A percentile compares a stretch with the other conserved stretches of the same genome.
phyloP scores from a whole-genome alignment of 2,113 vertebrate species.

The Camelus bactrianus region DNA sequence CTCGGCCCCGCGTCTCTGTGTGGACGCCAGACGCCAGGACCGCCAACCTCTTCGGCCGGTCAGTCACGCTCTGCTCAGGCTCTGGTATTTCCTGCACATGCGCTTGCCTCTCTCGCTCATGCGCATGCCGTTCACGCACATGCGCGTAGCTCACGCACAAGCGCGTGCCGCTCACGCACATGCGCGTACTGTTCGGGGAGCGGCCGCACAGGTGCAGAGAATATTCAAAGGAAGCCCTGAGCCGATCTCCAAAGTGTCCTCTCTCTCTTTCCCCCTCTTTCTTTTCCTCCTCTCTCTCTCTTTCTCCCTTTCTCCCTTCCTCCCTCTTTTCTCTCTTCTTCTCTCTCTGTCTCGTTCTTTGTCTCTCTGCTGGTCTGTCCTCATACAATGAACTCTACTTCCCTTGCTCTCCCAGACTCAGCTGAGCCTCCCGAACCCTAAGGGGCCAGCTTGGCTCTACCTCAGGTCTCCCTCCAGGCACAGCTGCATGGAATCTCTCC shows the following conservation, averaged over 20 bases:
- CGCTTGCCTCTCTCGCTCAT: background rate
- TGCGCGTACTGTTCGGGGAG: too few species aligned
- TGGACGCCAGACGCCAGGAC: rapidly evolving
- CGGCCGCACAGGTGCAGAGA: background rate
- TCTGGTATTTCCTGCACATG: rapidly evolving
- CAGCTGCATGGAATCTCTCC: background rate
- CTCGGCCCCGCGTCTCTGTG: background rate
- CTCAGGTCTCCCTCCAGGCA: too few species aligned
- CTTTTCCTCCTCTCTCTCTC: background rate
- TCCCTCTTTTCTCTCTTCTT: background rate
- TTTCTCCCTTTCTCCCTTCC: background rate
- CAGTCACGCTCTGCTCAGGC: background rate
- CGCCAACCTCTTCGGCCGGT: background rate
- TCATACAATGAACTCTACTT: background rate
- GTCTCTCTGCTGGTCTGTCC: background rate
- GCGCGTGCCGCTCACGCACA: too few species aligned
- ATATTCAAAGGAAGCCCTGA: background rate
- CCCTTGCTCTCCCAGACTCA: background rate
- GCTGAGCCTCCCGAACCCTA: slow-evolving; percentile 79
- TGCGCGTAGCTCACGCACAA: too few species aligned
- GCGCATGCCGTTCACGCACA: too few species aligned
- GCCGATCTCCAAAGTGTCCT: background rate
- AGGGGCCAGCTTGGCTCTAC: background rate
- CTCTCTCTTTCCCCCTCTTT: too few species aligned
- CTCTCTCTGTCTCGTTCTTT: rapidly evolving